phyloP scores from a whole-genome alignment of 2,113 vertebrate genomes.

The Plectropomus leopardus region DNA sequence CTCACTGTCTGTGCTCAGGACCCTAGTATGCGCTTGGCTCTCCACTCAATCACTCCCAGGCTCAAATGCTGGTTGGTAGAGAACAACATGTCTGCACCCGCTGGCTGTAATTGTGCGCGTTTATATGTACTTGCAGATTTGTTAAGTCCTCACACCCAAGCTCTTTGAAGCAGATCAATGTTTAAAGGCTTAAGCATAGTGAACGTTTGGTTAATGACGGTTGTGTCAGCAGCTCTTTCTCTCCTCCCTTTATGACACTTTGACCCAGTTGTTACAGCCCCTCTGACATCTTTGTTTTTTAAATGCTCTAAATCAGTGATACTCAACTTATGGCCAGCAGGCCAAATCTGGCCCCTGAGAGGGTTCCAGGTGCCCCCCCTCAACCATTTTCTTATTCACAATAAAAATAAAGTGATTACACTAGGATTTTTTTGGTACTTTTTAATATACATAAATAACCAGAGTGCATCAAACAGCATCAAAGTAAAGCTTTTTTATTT shows the following conservation, averaged over 20 bases:
- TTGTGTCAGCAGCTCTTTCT: constrained; percentile 27
- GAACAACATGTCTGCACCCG: constrained; percentile 46
- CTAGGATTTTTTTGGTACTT: too few relatives aligned
- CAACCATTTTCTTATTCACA: too few relatives aligned
- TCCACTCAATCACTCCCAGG: constrained; percentile 50
- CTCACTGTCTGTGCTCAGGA: constrained; percentile 49
- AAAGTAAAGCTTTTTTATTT: too few relatives aligned
- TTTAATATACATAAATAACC: too few relatives aligned
- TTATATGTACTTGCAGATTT: constrained; percentile 47
- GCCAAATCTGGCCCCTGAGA: too few relatives aligned
- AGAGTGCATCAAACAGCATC: too few relatives aligned
- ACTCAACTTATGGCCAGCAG: too few relatives aligned
- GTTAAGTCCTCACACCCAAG: constrained; percentile 44
- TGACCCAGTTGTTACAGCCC: constrained; percentile 45
- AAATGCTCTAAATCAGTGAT: too few relatives aligned
- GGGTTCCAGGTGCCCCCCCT: too few relatives aligned
- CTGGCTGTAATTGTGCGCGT: constrained; percentile 54
- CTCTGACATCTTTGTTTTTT: constrained; percentile 22
- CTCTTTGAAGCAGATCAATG: constrained; percentile 56
- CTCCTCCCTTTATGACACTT: constrained; percentile 34
- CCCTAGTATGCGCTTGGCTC: constrained; percentile 30
- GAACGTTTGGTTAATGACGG: constrained; percentile 56
- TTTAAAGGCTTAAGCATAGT: constrained; percentile 61
- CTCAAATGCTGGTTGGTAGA: constrained; percentile 40
- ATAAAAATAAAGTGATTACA: too few relatives aligned